Evolutionary conservation across 2,113 vertebrate species (phyloP).

Genomic region (Plestiodon gilberti): DNA sequence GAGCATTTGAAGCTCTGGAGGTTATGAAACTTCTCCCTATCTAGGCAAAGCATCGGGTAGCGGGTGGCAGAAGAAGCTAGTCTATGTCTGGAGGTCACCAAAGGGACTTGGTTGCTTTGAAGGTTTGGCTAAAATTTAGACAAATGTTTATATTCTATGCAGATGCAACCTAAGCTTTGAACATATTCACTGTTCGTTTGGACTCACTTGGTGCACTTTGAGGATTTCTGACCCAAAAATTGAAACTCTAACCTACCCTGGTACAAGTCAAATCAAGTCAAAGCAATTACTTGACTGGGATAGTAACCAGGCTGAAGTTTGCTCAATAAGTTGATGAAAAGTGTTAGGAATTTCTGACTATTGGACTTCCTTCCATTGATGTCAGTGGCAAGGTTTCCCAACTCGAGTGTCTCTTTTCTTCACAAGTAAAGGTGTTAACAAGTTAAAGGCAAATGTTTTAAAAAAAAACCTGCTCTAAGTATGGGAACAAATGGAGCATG

Average conservation of each 20-base stretch:
- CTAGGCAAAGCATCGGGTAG: neutral
- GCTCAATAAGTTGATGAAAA: constrained; percentile 4
- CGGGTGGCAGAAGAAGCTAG: too few relatives aligned
- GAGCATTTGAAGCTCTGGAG: neutral
- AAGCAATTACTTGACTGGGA: neutral
- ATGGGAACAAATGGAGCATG: constrained; percentile 33
- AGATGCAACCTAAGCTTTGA: neutral
- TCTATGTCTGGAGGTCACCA: neutral
- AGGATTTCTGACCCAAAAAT: neutral
- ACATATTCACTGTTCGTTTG: neutral
- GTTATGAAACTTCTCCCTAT: neutral
- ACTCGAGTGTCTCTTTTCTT: neutral
- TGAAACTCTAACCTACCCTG: neutral
- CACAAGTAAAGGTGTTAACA: constrained; percentile 34
- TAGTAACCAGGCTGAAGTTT: neutral
- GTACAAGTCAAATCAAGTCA: neutral
- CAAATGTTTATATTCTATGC: neutral
- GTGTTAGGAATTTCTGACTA: neutral
- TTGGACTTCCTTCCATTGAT: neutral
- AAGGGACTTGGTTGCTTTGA: neutral
- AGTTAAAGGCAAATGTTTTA: constrained; percentile 44
- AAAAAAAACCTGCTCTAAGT: constrained; percentile 50
- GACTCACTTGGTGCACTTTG: neutral
- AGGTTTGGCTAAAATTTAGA: neutral
- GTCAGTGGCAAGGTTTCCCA: constrained; percentile 8